Conservation (phyloP, 2,113 vertebrate genomes). For the Fulmarus glacialis region DNA sequence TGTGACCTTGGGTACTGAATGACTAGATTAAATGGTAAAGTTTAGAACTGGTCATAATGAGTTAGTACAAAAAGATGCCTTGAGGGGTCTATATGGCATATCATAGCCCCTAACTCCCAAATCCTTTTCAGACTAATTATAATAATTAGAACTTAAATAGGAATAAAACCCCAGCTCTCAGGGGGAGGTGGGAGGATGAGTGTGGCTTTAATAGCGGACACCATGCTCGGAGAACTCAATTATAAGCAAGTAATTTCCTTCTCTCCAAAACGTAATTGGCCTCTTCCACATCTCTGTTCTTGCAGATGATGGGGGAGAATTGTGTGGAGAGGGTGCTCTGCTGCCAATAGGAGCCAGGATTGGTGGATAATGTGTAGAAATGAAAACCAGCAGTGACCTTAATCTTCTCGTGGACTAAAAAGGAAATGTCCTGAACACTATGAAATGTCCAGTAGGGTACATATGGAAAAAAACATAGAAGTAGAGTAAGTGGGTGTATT, state of each 20-base stretch:
- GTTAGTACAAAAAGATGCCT: slow-evolving; percentile 37
- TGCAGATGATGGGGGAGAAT: slow-evolving; percentile 41
- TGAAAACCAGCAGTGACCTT: slow-evolving; percentile 2
- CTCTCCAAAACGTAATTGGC: slow-evolving; percentile 54
- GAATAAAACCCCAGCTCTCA: slow-evolving; percentile 54
- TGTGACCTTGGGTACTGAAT: slow-evolving; percentile 48
- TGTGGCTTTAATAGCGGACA: slow-evolving; percentile 59
- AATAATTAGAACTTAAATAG: slow-evolving; percentile 63
- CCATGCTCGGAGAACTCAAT: slow-evolving; percentile 64
- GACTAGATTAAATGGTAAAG: slow-evolving; percentile 37
- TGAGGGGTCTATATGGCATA: slow-evolving; percentile 52
- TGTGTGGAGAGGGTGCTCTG: rapidly evolving
- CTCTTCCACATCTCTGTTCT: slow-evolving; percentile 63
- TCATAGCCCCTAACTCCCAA: slow-evolving; percentile 69
- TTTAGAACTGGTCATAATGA: slow-evolving; percentile 57
- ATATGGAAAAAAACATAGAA: neutral
- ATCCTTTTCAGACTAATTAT: slow-evolving; percentile 63
- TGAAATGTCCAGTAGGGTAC: neutral
- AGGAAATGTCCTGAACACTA: neutral
- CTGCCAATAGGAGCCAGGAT: slow-evolving; percentile 7
- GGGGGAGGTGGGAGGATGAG: slow-evolving; percentile 52
- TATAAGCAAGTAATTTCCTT: slow-evolving; percentile 64
- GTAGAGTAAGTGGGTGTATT: neutral
- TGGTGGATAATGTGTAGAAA: neutral
- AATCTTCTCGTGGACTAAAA: neutral